These are phyloP conservation scores for Chrysaora quinquecirrha DNA, from an alignment of 30 jellyfish, hydroid and myxozoan genomes.

Conservation along the genomic window DNA sequence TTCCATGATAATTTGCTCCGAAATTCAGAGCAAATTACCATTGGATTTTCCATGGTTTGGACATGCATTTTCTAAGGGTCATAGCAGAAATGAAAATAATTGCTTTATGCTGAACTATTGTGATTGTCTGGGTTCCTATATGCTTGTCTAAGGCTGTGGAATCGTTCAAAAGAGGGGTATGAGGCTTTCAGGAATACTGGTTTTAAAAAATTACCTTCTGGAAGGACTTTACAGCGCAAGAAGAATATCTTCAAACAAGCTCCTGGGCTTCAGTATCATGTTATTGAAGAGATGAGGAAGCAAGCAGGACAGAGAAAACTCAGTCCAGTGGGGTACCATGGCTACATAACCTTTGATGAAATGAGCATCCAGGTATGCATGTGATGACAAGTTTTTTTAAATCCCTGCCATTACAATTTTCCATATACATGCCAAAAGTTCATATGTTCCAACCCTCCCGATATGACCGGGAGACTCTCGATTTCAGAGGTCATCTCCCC, in stretches of 20 bases:
- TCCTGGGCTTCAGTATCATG: neutral
- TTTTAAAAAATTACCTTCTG: neutral
- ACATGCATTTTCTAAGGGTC: too few relatives aligned
- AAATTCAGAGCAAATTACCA: too few relatives aligned
- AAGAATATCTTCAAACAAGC: neutral
- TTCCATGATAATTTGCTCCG: too few relatives aligned
- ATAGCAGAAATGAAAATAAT: too few relatives aligned
- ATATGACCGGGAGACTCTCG: too few relatives aligned
- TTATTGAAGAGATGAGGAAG: neutral
- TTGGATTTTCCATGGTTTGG: too few relatives aligned
- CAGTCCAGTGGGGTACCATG: slow-evolving; percentile 4
- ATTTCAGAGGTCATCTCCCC: too few relatives aligned
- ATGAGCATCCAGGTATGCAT: neutral
- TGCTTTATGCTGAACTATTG: too few relatives aligned
- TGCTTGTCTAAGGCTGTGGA: neutral
- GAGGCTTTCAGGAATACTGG: slow-evolving; percentile 14
- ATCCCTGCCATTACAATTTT: neutral
- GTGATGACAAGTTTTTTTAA: neutral
- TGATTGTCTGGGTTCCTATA: too few relatives aligned
- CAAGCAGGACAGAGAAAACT: neutral
- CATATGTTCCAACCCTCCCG: too few relatives aligned
- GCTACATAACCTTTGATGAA: neutral
- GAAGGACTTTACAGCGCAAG: slow-evolving; percentile 3
- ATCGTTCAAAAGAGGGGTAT: too few relatives aligned
- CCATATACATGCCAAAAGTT: too few relatives aligned